Evolutionary conservation across 2,797 vertebrate genomes (phyloP), one percentile per base, ranked within the genome.

Genomic region (Rhinoraja longicauda): DNA sequence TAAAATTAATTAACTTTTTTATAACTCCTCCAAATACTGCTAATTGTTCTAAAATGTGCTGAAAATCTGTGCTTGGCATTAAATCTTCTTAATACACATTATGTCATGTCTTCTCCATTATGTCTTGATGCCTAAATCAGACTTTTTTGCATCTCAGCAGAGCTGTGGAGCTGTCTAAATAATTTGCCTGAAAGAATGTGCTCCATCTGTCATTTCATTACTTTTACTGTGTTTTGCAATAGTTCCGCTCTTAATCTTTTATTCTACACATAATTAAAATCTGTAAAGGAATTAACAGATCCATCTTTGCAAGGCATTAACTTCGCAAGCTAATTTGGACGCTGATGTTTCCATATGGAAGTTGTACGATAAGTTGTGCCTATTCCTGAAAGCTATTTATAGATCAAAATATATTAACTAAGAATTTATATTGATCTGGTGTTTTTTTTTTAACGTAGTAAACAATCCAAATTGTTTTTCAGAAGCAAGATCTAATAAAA

Each of bases 171-270:
- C 84, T 67, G 59, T 67, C 84, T 67, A 88, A 88, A 88, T 88
- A 67, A 88, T 88, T 88, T 88, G 59, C 84, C 84, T 88, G 84
- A 7, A 88, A 67, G 84, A 88, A 67, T 88, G 6, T 88, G 62
- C 10, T 88, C 84, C 59, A 67, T 88, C 84, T 88, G 84, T 88
- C 84, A 32, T 88, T 88, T 67, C 84, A 88, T 88, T 88, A 67
- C 19, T 88, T 88, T 88, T 36, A 88, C 84, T 2, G 17, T 67
- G 84, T 64, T 88, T 6, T 67, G n/a, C 21, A 67, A 88, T 67
- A 88, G n/a, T 88, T 32, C 9, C 4, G n/a, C 8, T 88, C 59
- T 32, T 5, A 67, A 32, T 32, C 29, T 86, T 86, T 86, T 88
- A 67, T 36, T 36, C 62, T 19, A 21, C 0, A 64, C 62, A n/a